These are phyloP conservation scores for Jacana jacana DNA, from an alignment of 2,113 vertebrate species.

Conservation along the genomic window DNA sequence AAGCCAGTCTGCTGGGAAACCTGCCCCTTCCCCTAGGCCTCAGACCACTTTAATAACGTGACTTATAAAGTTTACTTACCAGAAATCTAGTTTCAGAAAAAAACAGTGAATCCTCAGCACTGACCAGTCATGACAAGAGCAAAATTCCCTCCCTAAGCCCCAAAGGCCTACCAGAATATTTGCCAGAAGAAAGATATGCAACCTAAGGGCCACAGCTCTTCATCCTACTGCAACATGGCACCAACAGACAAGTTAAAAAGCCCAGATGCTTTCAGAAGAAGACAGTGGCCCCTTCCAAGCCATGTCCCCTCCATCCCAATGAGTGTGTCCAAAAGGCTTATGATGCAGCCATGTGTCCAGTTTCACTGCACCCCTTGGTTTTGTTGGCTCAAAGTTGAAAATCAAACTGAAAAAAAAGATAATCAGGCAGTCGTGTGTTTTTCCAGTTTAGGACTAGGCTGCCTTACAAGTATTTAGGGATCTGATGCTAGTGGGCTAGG, in stretches of 20 bases:
- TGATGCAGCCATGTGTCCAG: accelerated
- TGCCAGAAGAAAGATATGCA: neutral
- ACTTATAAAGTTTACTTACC: neutral
- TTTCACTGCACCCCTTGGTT: accelerated
- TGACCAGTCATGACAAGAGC: neutral
- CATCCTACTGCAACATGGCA: neutral
- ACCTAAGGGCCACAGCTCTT: neutral
- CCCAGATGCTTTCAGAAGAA: neutral
- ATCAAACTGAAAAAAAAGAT: neutral
- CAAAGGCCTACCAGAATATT: neutral
- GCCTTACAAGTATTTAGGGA: neutral
- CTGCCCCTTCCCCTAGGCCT: neutral
- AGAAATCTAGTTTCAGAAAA: neutral
- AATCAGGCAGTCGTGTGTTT: neutral
- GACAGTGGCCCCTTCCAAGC: neutral
- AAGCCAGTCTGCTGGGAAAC: neutral
- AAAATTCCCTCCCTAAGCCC: neutral
- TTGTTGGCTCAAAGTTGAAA: neutral
- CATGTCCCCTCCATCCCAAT: neutral
- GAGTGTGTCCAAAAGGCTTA: neutral
- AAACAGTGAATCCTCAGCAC: neutral
- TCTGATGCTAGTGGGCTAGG: neutral
- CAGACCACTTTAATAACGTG: neutral
- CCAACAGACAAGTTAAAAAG: neutral
- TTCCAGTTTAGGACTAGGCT: neutral